Evolutionary conservation across 2,113 vertebrate species (phyloP), one percentile per base, ranked within the genome.

Genomic region (Dicaeum eximium): DNA sequence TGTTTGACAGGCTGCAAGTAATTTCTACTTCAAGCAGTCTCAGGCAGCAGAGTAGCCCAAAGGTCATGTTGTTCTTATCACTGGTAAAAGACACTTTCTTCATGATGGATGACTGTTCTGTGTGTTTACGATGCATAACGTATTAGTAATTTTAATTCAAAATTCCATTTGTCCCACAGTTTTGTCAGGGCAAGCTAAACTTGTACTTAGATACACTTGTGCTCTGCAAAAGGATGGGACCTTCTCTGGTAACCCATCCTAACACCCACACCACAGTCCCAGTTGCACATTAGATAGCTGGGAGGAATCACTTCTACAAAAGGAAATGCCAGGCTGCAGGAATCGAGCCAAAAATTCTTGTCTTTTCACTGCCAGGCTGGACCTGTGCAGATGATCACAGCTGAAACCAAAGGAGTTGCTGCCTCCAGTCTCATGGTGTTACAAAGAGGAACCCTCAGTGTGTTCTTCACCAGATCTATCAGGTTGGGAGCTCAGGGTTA

Each of bases 1-100:
- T 74, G 60, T 78, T 86, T 96, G 96, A 84, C 83, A 88, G 67
- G 70, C 88, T 95, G 71, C 74, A 88, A 90, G 81, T 80, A 93
- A 91, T 95, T 94, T 83, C 92, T 93, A 70, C 81, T 95, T 91
- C 90, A 61, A 83, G 90, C 95, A 67, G 57, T 92, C 70, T 87
- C 48, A 64, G 89, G n/a, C 90, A 94, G 84, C 78, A 88, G 78
- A 91, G 61, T 53, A 92, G 72, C 83, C 86, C 72, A 89, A 77
- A 94, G 88, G 91, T 92, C 83, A 87, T 44, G 48, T 72, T 88
- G 40, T 80, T 93, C 73, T 81, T 86, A 87, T 69, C 60, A 38
- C 0, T 9, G 17, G 50, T 94, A 88, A 61, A 84, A 86, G 61
- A 93, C 40, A 75, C 8, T 44, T 66, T 86, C 86, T 73, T 86